Evolutionary conservation across 1,140 invertebrate species (phyloP), one percentile per base, ranked within the genome.

Genomic region (Drosophila azteca): DNA sequence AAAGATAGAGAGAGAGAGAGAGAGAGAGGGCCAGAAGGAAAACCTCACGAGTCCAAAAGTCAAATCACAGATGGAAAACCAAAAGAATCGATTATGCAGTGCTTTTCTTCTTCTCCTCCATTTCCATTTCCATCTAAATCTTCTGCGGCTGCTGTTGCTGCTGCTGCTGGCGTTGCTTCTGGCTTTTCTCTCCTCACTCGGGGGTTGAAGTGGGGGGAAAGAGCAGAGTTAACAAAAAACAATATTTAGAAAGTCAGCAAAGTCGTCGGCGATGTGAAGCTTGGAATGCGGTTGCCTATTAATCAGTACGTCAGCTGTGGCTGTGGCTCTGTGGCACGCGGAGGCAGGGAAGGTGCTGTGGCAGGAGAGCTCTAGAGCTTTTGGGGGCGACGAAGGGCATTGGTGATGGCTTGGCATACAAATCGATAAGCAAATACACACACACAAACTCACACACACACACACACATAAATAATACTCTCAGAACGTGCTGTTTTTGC

Each of bases 211-310:
- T 70, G 57, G 60, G 61, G 49, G 44, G 44, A 64, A 62, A 61
- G 58, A 60, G 74, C 66, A 58, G 75, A 53, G 20, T 55, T 60
- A 66, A 66, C 60, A 68, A 77, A 52, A 62, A 73, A 73, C 62
- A 78, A 82, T 77, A 82, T 87, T 87, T 87, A 87, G 82, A 87
- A 87, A 87, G 82, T 87, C 82, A 77, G 82, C 82, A 52, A 51
- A 50, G 35, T 46, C 50, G 22, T 61, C 45, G 22, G 67, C 60
- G 60, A 43, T 51, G 60, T 78, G 49, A 68, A 64, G 82, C 65
- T 88, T 88, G 82, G 82, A 87, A 87, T 88, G 82, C 79, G 82
- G 82, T 79, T 87, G 79, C 81, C 82, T 88, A 87, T 87, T 88
- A 87, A 87, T 87, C 82, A 87, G 83, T 80, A 61, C 57, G 79